These are phyloP conservation scores for Melinaea marsaeus DNA, from an alignment of 2,888 invertebrate species.

Conservation along the genomic window DNA sequence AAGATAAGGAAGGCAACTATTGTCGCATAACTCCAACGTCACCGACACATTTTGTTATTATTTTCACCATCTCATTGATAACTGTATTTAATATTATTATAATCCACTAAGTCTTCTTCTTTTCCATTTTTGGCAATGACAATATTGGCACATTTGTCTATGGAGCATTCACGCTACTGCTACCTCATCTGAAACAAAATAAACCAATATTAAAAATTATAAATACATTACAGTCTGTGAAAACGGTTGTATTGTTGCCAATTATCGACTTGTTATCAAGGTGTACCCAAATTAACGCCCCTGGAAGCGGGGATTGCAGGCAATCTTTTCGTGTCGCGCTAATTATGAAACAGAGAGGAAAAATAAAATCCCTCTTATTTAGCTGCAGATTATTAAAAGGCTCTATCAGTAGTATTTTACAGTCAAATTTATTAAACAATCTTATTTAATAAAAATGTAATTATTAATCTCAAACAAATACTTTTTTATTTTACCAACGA, in stretches of 20 bases:
- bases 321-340: conserved; percentile 15
- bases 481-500: no score
- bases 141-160: conserved; percentile 37
- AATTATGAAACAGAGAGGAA: conserved; percentile 17
- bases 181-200: conserved; percentile 68
- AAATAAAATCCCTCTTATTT: conserved; percentile 1
- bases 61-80: conserved; percentile 69
- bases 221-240: conserved; percentile 3
- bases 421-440: no score
- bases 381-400: no score
- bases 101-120: conserved; percentile 19
- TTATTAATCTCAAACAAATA: no score
- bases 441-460: no score
- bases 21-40: conserved; percentile 69
- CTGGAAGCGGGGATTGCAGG: conserved; percentile 4
- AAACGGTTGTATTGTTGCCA: conserved; percentile 9
- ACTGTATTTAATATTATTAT: conserved; percentile 21
- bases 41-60: conserved; percentile 64
- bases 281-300: conserved; percentile 8
- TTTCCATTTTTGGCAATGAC: conserved; percentile 27
- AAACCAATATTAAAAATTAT: conserved; percentile 25
- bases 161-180: conserved; percentile 47
- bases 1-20: conserved; percentile 67
- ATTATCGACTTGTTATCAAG: conserved; percentile 21
- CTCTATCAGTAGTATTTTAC: no score